These are phyloP conservation scores for Osmerus eperlanus DNA, from an alignment of 2,113 vertebrate genomes.

Conservation along the genomic window DNA sequence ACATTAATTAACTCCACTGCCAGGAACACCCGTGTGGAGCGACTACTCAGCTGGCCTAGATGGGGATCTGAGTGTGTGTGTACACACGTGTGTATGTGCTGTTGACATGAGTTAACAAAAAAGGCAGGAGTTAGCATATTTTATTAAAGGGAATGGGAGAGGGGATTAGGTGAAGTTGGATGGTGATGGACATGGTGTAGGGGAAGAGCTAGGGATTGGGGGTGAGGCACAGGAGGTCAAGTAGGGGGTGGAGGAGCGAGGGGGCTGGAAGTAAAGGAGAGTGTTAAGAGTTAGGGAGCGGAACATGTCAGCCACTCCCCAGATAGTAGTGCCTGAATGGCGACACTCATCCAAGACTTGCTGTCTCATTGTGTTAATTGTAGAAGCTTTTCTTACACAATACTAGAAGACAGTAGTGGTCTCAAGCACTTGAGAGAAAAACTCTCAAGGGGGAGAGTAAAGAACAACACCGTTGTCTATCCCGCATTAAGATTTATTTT, in stretches of 20 bases:
- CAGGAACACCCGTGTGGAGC: slow-evolving; percentile 65
- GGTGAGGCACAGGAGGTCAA: slow-evolving; percentile 37
- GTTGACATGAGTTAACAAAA: background rate
- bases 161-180: background rate
- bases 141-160: background rate
- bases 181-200: background rate
- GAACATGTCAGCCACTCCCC: slow-evolving; percentile 63
- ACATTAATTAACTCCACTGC: slow-evolving; percentile 75
- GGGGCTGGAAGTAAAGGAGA: slow-evolving; percentile 14
- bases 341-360: slow-evolving; percentile 34
- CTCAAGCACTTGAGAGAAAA: too few relatives aligned
- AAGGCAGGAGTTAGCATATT: too few relatives aligned
- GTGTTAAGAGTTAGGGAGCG: slow-evolving; percentile 55
- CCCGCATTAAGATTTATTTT: too few relatives aligned
- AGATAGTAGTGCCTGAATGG: slow-evolving; percentile 39
- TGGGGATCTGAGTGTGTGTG: slow-evolving; percentile 6
- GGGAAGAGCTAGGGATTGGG: background rate
- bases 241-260: slow-evolving; percentile 30
- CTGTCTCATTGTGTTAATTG: slow-evolving; percentile 55
- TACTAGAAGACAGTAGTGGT: too few relatives aligned
- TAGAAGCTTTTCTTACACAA: slow-evolving; percentile 16
- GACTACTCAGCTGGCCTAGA: slow-evolving; percentile 17
- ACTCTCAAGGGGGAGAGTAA: too few relatives aligned
- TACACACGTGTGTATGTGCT: slow-evolving; percentile 8
- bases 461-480: too few relatives aligned